Evolutionary conservation across 2,797 vertebrate genomes (phyloP).

Genomic region (Hyperoplus immaculatus): DNA sequence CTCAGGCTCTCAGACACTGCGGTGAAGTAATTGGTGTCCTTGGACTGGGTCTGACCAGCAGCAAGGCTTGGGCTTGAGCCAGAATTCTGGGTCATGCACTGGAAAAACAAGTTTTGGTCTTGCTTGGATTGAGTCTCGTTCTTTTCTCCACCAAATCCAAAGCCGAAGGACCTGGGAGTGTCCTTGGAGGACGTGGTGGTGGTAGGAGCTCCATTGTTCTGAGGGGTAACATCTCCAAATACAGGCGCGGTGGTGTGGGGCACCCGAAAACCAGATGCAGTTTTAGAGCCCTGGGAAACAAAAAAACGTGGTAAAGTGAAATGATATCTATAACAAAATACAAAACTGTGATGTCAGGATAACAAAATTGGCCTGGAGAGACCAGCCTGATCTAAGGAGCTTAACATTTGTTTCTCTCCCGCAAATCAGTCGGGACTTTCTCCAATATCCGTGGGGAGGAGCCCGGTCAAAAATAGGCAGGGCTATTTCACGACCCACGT

Average conservation of each 20-base stretch:
- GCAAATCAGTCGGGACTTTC: too few species aligned
- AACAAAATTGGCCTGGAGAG: too few species aligned
- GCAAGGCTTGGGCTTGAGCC: slow-evolving; percentile 82
- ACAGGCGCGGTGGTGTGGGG: slow-evolving; percentile 75
- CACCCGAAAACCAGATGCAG: slow-evolving; percentile 82
- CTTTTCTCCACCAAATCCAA: slow-evolving; percentile 88
- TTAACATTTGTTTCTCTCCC: too few species aligned
- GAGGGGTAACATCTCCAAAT: slow-evolving; percentile 89
- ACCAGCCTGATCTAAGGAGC: too few species aligned
- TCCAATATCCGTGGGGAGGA: too few species aligned
- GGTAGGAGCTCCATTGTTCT: slow-evolving; percentile 89
- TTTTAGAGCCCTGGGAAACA: slow-evolving; percentile 88
- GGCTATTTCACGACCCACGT: too few species aligned
- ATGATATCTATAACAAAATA: not conserved
- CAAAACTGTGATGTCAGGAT: not conserved
- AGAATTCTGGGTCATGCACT: slow-evolving; percentile 95
- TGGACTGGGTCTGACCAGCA: slow-evolving; percentile 86
- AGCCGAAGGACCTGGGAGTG: slow-evolving; percentile 89
- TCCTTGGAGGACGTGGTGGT: slow-evolving; percentile 84
- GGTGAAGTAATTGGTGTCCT: slow-evolving; percentile 94
- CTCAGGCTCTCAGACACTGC: slow-evolving; percentile 91
- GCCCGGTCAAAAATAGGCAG: too few species aligned
- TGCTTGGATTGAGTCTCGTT: slow-evolving; percentile 84
- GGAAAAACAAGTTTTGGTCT: slow-evolving; percentile 98
- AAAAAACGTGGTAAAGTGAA: slow-evolving; percentile 17